Evolutionary conservation across 2,888 invertebrate species (phyloP).

Genomic region (Diadromus collaris): DNA sequence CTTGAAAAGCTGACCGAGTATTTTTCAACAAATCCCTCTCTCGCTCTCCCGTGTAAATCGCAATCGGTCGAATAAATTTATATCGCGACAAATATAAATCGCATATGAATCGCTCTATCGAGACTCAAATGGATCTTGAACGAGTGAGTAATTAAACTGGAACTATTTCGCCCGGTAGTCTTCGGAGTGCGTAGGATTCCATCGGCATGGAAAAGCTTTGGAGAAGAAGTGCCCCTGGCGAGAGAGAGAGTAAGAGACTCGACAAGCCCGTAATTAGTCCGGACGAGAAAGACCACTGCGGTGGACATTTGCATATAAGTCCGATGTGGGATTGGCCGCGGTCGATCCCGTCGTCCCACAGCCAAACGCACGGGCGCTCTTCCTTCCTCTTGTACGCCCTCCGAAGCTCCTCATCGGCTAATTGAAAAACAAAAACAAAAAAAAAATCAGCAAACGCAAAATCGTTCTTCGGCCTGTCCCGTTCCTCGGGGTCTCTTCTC

Average conservation of each 20-base stretch:
- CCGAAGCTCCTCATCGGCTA: slow-evolving; percentile 43
- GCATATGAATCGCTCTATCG: slow-evolving; percentile 2
- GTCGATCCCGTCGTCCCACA: slow-evolving; percentile 47
- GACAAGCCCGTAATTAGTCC: slow-evolving; percentile 62
- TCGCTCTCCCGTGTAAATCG: background rate
- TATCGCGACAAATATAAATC: slow-evolving; percentile 28
- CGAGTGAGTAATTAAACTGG: slow-evolving; percentile 39
- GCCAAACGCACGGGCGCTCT: slow-evolving; percentile 35
- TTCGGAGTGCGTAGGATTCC: background rate
- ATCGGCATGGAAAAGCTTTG: background rate
- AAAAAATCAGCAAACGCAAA: slow-evolving; percentile 54
- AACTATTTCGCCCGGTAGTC: slow-evolving; percentile 26
- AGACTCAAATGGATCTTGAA: slow-evolving; percentile 18
- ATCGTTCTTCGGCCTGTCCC: slow-evolving; percentile 39
- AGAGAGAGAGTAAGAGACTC: slow-evolving; percentile 43
- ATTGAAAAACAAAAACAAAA: slow-evolving; percentile 43
- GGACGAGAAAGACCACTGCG: slow-evolving; percentile 53
- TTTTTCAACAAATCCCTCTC: slow-evolving; percentile 21
- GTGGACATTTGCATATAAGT: slow-evolving; percentile 55
- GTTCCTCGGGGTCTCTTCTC: slow-evolving; percentile 9
- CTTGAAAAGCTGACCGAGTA: slow-evolving; percentile 43
- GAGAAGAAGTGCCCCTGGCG: slow-evolving; percentile 1
- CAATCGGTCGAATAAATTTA: slow-evolving; percentile 32
- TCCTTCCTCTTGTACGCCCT: background rate
- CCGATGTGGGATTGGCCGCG: slow-evolving; percentile 43